phyloP scores from a whole-genome alignment of 2,797 vertebrate species.

The Eidolon dupreanum region DNA sequence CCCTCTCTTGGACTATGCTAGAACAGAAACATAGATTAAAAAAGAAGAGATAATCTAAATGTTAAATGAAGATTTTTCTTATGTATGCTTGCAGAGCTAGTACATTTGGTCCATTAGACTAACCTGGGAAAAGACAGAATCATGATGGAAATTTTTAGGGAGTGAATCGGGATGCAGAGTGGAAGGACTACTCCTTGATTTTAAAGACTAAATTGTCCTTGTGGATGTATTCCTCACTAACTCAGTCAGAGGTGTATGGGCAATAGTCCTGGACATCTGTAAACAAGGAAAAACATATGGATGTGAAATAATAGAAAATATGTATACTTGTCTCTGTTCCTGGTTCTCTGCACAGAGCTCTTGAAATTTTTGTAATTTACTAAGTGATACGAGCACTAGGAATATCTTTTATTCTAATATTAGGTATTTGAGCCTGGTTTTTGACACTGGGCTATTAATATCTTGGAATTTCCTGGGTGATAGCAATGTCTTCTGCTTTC shows the following conservation, averaged over 20 bases:
- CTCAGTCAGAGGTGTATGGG: neutral
- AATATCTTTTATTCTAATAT: neutral
- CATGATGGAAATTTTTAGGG: neutral
- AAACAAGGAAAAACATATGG: neutral
- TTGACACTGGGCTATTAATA: neutral
- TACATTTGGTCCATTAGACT: neutral
- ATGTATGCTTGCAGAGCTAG: neutral
- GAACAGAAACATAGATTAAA: neutral
- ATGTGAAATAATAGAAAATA: neutral
- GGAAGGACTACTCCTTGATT: neutral
- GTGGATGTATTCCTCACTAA: neutral
- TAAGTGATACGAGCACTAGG: neutral
- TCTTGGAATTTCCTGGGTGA: neutral
- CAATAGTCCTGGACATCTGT: neutral
- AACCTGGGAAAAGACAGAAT: neutral
- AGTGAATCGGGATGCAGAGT: neutral
- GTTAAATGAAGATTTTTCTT: neutral
- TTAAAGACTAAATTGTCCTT: neutral
- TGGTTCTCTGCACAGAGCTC: neutral
- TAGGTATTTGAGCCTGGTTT: neutral
- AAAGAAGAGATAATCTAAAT: neutral
- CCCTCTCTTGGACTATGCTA: neutral
- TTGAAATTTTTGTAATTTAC: neutral
- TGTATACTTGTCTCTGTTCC: neutral
- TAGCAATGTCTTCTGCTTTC: neutral